Evolutionary conservation across 92 coral and sea anemone species (phyloP).

Genomic region (Porites rus): DNA sequence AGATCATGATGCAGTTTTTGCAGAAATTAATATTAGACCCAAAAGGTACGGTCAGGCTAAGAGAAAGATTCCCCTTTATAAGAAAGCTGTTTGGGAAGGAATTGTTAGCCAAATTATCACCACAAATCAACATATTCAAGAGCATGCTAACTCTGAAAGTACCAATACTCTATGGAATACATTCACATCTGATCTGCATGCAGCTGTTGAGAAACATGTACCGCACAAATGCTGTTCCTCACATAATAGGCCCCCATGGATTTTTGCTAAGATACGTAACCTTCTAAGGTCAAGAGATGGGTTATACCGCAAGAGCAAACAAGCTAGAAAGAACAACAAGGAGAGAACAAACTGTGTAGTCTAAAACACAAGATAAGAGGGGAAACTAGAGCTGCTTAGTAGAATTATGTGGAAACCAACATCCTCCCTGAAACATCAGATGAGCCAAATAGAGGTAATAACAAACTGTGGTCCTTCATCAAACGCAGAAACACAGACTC

Average conservation of each 20-base stretch:
- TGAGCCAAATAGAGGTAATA: background rate
- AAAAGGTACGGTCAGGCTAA: conserved; percentile 19
- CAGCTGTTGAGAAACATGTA: conserved; percentile 37
- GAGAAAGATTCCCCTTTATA: conserved; percentile 17
- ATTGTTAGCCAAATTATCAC: background rate
- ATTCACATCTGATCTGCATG: conserved; percentile 36
- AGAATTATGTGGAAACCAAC: conserved; percentile 2
- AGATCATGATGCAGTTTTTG: conserved; percentile 4
- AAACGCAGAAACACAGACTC: no score
- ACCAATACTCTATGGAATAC: conserved; percentile 27
- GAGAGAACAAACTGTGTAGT: no score
- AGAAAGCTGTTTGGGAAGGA: conserved; percentile 23
- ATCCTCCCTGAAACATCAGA: conserved; percentile 9
- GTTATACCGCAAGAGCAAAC: conserved; percentile 24
- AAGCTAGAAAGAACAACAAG: conserved; percentile 8
- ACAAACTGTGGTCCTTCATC: background rate
- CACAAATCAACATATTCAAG: conserved; percentile 4
- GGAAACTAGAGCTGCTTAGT: conserved; percentile 10
- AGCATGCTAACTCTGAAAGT: conserved; percentile 16
- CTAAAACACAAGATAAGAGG: conserved; percentile 6
- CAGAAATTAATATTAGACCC: conserved; percentile 35
- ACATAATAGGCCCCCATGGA: conserved; percentile 51
- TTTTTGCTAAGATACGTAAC: conserved; percentile 45
- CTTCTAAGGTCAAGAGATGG: conserved; percentile 26
- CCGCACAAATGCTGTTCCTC: conserved; percentile 45